Evolutionary conservation across 1,140 invertebrate species (phyloP).

Genomic region (Pachypeltis micranthus): DNA sequence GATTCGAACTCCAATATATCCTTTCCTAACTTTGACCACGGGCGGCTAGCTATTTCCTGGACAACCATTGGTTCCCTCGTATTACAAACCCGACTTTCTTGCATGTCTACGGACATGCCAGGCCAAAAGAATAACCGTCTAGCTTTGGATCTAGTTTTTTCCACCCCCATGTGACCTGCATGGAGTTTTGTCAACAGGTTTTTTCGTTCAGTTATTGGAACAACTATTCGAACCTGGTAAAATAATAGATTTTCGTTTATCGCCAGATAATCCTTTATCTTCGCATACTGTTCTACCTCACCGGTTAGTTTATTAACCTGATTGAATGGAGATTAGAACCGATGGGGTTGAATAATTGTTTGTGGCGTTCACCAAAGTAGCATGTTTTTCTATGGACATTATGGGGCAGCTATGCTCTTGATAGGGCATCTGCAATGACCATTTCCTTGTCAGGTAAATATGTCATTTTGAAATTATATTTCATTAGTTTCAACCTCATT

Average conservation of each 20-base stretch:
- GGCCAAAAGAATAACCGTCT: constrained; percentile 37
- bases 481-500: too few relatives aligned
- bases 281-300: background rate
- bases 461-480: too few relatives aligned
- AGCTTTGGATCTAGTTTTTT: constrained; percentile 32
- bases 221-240: constrained; percentile 31
- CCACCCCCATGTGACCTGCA: constrained; percentile 36
- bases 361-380: constrained; percentile 28
- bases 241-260: constrained; percentile 32
- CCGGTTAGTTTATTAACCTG: background rate
- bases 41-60: constrained; percentile 13
- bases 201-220: constrained; percentile 31
- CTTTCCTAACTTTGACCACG: constrained; percentile 10
- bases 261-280: constrained; percentile 30
- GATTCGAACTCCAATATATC: constrained; percentile 21
- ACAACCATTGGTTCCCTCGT: constrained; percentile 31
- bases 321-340: background rate
- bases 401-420: too few relatives aligned
- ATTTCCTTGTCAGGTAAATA: too few relatives aligned
- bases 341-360: constrained; percentile 26
- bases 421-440: too few relatives aligned
- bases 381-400: constrained; percentile 24
- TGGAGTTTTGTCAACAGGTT: constrained; percentile 34
- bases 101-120: constrained; percentile 35
- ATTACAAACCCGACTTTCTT: constrained; percentile 27